Percentiles rank a stretch among this genome's conserved stretches.
Conservation (phyloP, 2,888 invertebrate genomes). For the Volucella inanis region DNA sequence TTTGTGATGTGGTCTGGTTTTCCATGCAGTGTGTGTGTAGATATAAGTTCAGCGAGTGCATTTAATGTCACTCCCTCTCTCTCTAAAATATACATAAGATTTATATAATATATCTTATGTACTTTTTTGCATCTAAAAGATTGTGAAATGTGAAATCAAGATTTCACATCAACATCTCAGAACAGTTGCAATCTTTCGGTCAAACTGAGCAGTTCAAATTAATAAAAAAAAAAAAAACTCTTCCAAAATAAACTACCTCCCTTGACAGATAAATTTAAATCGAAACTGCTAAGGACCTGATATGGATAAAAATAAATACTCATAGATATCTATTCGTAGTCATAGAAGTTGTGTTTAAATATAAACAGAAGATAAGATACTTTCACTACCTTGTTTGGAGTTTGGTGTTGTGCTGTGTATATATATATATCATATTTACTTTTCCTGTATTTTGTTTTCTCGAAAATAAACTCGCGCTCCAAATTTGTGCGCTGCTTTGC, state of each 20-base stretch:
- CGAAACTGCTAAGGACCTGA: not conserved
- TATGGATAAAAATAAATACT: constrained; percentile 7
- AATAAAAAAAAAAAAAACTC: not conserved
- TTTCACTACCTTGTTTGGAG: constrained; percentile 6
- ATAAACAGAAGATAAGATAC: constrained; percentile 9
- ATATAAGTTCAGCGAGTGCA: constrained; percentile 55
- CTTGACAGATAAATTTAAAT: too few species aligned
- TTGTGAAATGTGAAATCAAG: constrained; percentile 14
- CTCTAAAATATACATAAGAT: constrained; percentile 24
- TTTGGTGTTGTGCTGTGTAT: not conserved
- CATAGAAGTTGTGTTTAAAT: constrained; percentile 4
- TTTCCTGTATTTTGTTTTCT: constrained; percentile 22
- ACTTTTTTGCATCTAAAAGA: constrained; percentile 42
- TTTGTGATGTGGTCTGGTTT: constrained; percentile 8
- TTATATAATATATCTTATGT: constrained; percentile 37
- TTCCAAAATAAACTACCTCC: not conserved
- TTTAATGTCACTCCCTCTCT: constrained; percentile 61
- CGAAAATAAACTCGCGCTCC: constrained; percentile 32
- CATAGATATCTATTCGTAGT: too few species aligned
- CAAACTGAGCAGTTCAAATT: constrained; percentile 52
- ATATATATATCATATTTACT: not conserved
- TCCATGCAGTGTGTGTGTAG: constrained; percentile 22
- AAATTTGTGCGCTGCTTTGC: constrained; percentile 30
- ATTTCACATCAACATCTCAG: constrained; percentile 21
- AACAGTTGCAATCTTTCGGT: constrained; percentile 69